Evolutionary conservation across 2,888 invertebrate genomes (phyloP).

Genomic region (Myathropa florea): DNA sequence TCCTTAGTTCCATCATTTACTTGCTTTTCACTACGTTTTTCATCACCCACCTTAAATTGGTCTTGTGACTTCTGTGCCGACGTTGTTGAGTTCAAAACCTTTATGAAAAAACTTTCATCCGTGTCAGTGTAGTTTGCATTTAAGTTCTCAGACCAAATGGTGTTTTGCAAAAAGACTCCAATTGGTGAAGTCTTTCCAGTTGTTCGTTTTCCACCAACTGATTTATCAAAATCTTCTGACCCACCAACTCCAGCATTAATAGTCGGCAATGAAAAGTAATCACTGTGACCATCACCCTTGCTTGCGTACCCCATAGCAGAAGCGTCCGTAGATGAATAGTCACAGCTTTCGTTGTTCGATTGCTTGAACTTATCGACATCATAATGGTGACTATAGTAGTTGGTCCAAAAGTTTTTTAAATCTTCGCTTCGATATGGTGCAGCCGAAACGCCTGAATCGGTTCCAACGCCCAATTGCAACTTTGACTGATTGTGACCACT

Average conservation of each 20-base stretch:
- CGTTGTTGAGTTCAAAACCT: constrained; percentile 73
- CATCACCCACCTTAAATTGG: constrained; percentile 60
- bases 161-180: constrained; percentile 82
- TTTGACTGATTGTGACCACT: constrained; percentile 21
- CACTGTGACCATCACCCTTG: constrained; percentile 63
- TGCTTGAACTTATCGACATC: constrained; percentile 72
- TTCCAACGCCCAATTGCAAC: constrained; percentile 28
- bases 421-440: constrained; percentile 73
- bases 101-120: constrained; percentile 75
- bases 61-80: constrained; percentile 63
- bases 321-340: constrained; percentile 3
- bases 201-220: constrained; percentile 64
- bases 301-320: constrained; percentile 5
- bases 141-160: constrained; percentile 82
- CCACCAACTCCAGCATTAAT: constrained; percentile 37
- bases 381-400: constrained; percentile 75
- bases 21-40: constrained; percentile 27
- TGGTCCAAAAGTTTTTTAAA: constrained; percentile 76
- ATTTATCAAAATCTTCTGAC: constrained; percentile 72
- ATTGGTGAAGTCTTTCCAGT: constrained; percentile 72
- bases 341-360: constrained; percentile 27
- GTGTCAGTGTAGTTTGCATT: constrained; percentile 74
- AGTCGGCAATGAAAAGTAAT: constrained; percentile 75
- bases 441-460: constrained; percentile 42
- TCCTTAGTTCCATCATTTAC: constrained; percentile 16